Conservation (phyloP, 2,113 vertebrate species). For the Sorex araneus region DNA sequence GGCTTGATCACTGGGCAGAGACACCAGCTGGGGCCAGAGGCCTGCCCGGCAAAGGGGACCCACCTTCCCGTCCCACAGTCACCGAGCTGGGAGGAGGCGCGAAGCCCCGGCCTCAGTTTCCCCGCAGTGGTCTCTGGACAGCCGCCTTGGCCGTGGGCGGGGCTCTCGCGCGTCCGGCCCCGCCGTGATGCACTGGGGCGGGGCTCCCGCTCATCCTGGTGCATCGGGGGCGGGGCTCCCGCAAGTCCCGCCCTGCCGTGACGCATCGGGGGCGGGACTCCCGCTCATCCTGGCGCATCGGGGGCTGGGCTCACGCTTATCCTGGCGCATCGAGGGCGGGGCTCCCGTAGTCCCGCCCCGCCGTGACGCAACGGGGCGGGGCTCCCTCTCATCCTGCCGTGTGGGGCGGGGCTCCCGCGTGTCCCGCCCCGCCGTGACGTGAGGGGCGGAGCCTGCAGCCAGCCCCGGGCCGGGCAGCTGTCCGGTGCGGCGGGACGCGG, state of each 20-base stretch:
- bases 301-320: too few species aligned
- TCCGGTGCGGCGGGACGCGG: constrained; percentile 56
- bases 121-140: background rate
- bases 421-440: constrained; percentile 10
- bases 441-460: constrained; percentile 57
- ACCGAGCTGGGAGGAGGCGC: too few species aligned
- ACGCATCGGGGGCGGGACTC: background rate
- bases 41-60: too few species aligned
- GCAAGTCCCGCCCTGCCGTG: background rate
- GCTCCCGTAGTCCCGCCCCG: too few species aligned
- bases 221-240: background rate
- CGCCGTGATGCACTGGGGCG: background rate
- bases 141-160: too few species aligned
- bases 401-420: background rate
- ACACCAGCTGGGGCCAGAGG: background rate
- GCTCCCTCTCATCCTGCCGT: too few species aligned
- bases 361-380: too few species aligned
- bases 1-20: background rate
- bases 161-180: background rate
- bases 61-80: too few species aligned
- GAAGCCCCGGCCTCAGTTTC: background rate
- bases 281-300: background rate
- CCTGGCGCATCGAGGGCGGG: too few species aligned
- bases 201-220: background rate
- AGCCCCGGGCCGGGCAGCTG: background rate